Conservation (phyloP, 1,140 invertebrate genomes). For the Eciton burchellii region DNA sequence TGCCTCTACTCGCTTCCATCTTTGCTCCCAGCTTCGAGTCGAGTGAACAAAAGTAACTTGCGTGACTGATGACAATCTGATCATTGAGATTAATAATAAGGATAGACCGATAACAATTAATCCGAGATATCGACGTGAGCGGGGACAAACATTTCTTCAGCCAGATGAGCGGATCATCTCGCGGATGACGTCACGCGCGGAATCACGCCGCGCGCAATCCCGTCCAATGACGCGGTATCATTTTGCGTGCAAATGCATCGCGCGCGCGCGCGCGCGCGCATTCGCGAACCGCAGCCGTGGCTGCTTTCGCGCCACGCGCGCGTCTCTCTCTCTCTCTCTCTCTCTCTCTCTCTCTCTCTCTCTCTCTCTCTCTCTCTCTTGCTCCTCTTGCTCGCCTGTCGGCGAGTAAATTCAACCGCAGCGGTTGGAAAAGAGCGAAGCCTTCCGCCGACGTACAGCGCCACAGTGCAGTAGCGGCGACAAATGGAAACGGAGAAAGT, state of each 20-base stretch:
- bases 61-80: no score
- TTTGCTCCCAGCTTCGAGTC: no score
- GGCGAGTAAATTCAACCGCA: slow-evolving; percentile 37
- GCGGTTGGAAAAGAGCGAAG: slow-evolving; percentile 38
- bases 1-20: no score
- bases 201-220: neutral
- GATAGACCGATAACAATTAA: no score
- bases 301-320: slow-evolving; percentile 10
- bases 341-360: no score
- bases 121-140: no score
- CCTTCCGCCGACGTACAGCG: neutral
- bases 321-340: neutral
- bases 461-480: slow-evolving; percentile 38
- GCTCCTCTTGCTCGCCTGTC: neutral
- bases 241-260: slow-evolving; percentile 6
- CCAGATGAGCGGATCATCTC: neutral
- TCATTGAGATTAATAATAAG: no score
- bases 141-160: neutral
- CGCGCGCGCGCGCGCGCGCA: neutral
- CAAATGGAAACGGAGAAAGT: slow-evolving; percentile 30
- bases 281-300: slow-evolving; percentile 6
- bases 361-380: no score
- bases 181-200: neutral
- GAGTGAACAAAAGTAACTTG: no score
- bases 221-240: neutral